Evolutionary conservation across 1,140 invertebrate species (phyloP), one percentile per base, ranked within the genome.

Genomic region (Watersipora subatra): DNA sequence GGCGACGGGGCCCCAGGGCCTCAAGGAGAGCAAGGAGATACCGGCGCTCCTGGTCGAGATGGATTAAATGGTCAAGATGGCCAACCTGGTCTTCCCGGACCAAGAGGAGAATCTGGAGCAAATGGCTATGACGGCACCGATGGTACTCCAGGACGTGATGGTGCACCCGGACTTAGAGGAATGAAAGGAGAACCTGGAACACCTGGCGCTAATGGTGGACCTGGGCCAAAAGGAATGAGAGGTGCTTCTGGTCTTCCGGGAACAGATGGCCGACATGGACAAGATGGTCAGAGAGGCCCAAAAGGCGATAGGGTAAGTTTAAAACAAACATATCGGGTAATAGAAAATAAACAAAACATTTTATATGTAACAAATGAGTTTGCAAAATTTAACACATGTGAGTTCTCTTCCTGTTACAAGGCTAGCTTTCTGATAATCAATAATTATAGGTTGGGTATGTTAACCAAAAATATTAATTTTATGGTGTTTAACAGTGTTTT

Each of bases 121-220:
- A 28, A 57, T 25, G 67, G 67, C 15, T 17, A 15, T 19, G 59
- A 3, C 2, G 67, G 67, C 19, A 1, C 20, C 34, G 25, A 46
- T 26, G 67, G 67, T 15, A 24, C 20, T 62, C 28, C 29, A 30
- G 65, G 65, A 12, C 7, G 22, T 27, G 2, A 2, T n/a, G 66
- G 67, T 3, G 26, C 28, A 25, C 17, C 57, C 27, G 67, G 67
- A 25, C 25, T 61, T 17, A n/a, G n/a, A n/a, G n/a, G n/a, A n/a
- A n/a, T n/a, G n/a, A n/a, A n/a, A n/a, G n/a, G n/a, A n/a, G n/a
- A n/a, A n/a, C n/a, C n/a, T n/a, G 67, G 67, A 25, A 22, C 65
- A 22, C n/a, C 24, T 28, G 67, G 67, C 28, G 20, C 59, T 61
- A 28, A 57, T 25, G 68, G 68, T 24, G 19, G 30, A 7, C 25